Evolutionary conservation across 1,140 invertebrate genomes (phyloP).

Genomic region (Drosophila teissieri): DNA sequence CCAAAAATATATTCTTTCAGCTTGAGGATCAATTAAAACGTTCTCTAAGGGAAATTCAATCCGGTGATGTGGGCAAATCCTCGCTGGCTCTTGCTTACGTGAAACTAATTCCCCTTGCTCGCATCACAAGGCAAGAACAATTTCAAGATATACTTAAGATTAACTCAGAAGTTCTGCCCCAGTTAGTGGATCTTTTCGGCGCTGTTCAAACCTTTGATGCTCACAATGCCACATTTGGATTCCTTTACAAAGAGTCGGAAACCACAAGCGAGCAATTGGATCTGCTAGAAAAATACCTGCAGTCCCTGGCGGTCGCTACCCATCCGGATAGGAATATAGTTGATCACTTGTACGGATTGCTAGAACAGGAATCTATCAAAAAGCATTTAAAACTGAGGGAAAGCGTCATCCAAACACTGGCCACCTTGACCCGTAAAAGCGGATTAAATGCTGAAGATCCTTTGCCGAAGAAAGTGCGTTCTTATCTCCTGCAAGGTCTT

Average conservation of each 20-base stretch:
- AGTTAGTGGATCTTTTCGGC: slow-evolving; percentile 89
- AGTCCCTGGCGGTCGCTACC: slow-evolving; percentile 88
- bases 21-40: slow-evolving; percentile 32
- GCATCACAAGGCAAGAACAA: slow-evolving; percentile 86
- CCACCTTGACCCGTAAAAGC: slow-evolving; percentile 86
- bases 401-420: slow-evolving; percentile 88
- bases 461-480: slow-evolving; percentile 53
- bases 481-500: slow-evolving; percentile 47
- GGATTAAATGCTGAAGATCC: slow-evolving; percentile 60
- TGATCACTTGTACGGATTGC: slow-evolving; percentile 85
- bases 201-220: slow-evolving; percentile 88
- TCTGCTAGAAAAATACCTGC: slow-evolving; percentile 89
- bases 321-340: slow-evolving; percentile 87
- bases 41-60: slow-evolving; percentile 17
- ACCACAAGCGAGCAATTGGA: slow-evolving; percentile 86
- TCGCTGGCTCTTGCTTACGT: slow-evolving; percentile 88
- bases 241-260: slow-evolving; percentile 87
- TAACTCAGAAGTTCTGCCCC: slow-evolving; percentile 86
- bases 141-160: slow-evolving; percentile 87
- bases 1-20: slow-evolving; percentile 12
- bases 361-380: slow-evolving; percentile 84
- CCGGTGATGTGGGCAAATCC: slow-evolving; percentile 86
- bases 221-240: slow-evolving; percentile 89
- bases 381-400: slow-evolving; percentile 87
- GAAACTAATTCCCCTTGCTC: slow-evolving; percentile 87